These are phyloP conservation scores for Poecilia latipinna DNA, from an alignment of 2,113 vertebrate genomes.

Conservation along the genomic window DNA sequence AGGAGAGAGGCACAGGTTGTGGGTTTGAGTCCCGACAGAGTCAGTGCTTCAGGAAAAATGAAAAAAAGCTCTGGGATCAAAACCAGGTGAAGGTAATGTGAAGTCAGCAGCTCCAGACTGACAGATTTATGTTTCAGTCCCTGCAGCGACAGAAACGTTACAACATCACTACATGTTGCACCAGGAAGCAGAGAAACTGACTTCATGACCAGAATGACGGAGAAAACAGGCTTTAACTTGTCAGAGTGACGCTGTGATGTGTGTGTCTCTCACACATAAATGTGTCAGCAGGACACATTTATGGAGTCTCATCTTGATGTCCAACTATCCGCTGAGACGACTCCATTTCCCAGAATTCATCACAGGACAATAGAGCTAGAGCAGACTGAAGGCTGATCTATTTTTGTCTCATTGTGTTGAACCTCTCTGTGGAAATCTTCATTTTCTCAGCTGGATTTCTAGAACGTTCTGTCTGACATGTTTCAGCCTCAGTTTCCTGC, in stretches of 20 bases:
- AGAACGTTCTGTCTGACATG: neutral
- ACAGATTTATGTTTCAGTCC: neutral
- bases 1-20: no score
- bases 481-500: no score
- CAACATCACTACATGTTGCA: neutral
- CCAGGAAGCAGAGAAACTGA: neutral
- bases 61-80: no score
- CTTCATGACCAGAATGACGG: neutral
- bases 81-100: no score
- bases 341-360: constrained; percentile 19
- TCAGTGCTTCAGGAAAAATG: no score
- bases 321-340: constrained; percentile 14
- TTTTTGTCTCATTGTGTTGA: neutral
- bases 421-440: neutral
- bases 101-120: neutral
- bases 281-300: constrained; percentile 30
- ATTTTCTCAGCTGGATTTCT: no score
- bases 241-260: neutral
- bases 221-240: neutral
- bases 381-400: neutral
- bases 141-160: neutral
- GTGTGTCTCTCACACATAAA: constrained; percentile 9
- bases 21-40: no score
- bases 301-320: constrained; percentile 16
- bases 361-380: neutral